Evolutionary conservation across 2,888 invertebrate genomes (phyloP).

Genomic region (Serripes groenlandicus): DNA sequence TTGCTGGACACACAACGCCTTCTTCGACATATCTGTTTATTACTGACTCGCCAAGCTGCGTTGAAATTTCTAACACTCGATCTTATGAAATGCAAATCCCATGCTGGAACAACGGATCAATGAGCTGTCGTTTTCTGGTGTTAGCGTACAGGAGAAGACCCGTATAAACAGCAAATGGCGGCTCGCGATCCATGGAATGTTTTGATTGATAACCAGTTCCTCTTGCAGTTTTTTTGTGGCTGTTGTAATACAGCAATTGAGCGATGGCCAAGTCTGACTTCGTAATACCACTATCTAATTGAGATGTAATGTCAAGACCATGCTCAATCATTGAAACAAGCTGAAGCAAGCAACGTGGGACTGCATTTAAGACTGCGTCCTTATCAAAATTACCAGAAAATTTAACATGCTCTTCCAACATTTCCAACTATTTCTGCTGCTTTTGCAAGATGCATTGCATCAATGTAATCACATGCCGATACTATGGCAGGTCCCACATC

Average conservation of each 20-base stretch:
- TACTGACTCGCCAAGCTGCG: constrained; percentile 61
- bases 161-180: constrained; percentile 38
- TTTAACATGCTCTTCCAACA: constrained; percentile 42
- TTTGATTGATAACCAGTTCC: constrained; percentile 18
- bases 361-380: constrained; percentile 43
- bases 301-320: constrained; percentile 48
- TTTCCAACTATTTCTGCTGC: constrained; percentile 67
- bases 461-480: constrained; percentile 48
- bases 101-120: constrained; percentile 14
- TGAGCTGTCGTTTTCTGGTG: background rate
- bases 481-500: constrained; percentile 61
- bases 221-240: constrained; percentile 37
- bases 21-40: constrained; percentile 51
- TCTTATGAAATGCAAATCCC: constrained; percentile 52
- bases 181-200: constrained; percentile 46
- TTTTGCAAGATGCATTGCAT: constrained; percentile 67
- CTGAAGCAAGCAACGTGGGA: constrained; percentile 37
- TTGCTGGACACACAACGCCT: constrained; percentile 56
- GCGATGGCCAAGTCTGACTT: constrained; percentile 42
- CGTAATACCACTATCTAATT: constrained; percentile 33
- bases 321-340: constrained; percentile 61
- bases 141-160: constrained; percentile 8
- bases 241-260: constrained; percentile 43
- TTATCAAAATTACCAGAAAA: constrained; percentile 59
- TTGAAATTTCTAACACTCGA: constrained; percentile 71